phyloP scores from a whole-genome alignment of 1,140 invertebrate genomes.

The Sesamia nonagrioides region DNA sequence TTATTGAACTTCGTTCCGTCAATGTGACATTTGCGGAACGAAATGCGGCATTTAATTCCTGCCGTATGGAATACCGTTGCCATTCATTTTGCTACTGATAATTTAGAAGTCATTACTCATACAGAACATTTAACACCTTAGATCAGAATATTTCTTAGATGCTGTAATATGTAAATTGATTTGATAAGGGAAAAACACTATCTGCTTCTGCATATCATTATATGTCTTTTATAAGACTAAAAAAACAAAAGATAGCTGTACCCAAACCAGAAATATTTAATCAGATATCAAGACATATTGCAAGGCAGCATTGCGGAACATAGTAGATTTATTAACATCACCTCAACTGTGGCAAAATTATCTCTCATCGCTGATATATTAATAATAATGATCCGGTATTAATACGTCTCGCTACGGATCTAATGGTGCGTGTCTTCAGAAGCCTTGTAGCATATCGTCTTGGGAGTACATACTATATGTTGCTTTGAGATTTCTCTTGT shows the following conservation, averaged over 20 bases:
- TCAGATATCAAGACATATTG: conserved; percentile 51
- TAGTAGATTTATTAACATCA: conserved; percentile 60
- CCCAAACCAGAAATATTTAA: conserved; percentile 10
- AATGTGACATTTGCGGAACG: conserved; percentile 25
- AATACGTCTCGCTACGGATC: conserved; percentile 63
- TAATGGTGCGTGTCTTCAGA: conserved; percentile 63
- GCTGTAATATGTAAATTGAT: conserved; percentile 21
- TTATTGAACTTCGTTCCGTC: conserved; percentile 13
- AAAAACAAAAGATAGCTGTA: conserved; percentile 1
- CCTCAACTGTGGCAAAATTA: conserved; percentile 59
- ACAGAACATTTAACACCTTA: neutral
- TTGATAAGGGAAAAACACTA: conserved; percentile 29
- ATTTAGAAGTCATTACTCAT: neutral
- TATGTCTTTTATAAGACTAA: neutral
- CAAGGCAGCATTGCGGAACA: conserved; percentile 51
- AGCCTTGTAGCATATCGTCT: conserved; percentile 57
- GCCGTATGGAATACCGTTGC: neutral
- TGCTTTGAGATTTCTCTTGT: conserved; percentile 9
- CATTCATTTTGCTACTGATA: neutral
- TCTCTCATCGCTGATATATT: conserved; percentile 65
- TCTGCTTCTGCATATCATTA: neutral
- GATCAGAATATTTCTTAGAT: conserved; percentile 8
- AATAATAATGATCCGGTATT: conserved; percentile 70
- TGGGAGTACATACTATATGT: conserved; percentile 47
- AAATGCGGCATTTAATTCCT: neutral